Conservation (phyloP, 2,888 invertebrate species). For the Junonia oenone region DNA sequence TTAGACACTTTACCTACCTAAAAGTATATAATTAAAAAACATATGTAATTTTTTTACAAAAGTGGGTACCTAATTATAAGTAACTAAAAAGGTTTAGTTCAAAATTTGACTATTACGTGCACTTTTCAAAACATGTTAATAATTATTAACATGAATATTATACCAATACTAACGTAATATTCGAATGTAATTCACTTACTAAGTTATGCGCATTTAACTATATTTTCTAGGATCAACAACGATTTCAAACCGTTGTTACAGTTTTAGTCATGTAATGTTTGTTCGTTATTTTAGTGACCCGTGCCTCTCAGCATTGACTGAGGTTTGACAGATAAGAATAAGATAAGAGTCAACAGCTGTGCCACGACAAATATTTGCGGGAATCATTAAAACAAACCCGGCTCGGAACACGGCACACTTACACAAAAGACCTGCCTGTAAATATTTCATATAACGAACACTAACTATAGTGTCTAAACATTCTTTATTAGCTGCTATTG, state of each 20-base stretch:
- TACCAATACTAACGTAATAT: not conserved
- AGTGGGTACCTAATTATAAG: too few species aligned
- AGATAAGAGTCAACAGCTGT: slow-evolving; percentile 68
- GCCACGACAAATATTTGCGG: slow-evolving; percentile 65
- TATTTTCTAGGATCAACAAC: not conserved
- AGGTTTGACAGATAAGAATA: slow-evolving; percentile 74
- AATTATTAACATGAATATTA: too few species aligned
- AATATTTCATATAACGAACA: not conserved
- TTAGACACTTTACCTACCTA: too few species aligned
- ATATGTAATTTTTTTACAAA: too few species aligned
- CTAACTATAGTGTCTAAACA: not conserved
- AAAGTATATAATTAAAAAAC: too few species aligned
- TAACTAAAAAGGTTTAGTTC: too few species aligned
- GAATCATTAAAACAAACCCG: slow-evolving; percentile 66
- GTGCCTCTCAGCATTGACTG: slow-evolving; percentile 73
- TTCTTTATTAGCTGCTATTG: not conserved
- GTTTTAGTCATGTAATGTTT: slow-evolving; percentile 8
- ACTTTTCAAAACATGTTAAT: too few species aligned
- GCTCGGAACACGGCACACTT: slow-evolving; percentile 48
- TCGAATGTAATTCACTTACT: not conserved
- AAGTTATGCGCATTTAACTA: too few species aligned
- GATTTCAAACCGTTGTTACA: slow-evolving; percentile 4
- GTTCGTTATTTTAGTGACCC: slow-evolving; percentile 44
- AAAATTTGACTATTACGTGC: too few species aligned
- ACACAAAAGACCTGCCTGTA: slow-evolving; percentile 37